Evolutionary conservation across 2,797 vertebrate genomes (phyloP).

Genomic region (Chloroceryle inda): DNA sequence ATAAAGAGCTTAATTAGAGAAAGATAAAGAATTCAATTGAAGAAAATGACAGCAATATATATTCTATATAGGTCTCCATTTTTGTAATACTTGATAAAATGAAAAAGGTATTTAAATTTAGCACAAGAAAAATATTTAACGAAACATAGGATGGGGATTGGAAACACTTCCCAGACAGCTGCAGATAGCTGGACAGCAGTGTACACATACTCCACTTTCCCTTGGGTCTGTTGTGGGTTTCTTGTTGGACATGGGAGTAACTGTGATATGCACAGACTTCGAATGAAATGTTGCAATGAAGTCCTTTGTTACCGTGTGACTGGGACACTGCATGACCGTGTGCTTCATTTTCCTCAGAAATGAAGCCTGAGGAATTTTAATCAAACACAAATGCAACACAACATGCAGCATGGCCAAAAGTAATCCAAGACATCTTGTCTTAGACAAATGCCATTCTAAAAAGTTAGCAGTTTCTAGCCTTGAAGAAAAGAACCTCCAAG

Average conservation of each 20-base stretch:
- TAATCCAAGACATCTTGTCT: neutral
- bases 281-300: constrained; percentile 22
- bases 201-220: neutral
- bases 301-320: constrained; percentile 49
- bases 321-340: neutral
- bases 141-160: neutral
- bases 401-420: neutral
- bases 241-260: constrained; percentile 24
- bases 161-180: constrained; percentile 40
- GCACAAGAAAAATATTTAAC: neutral
- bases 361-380: constrained; percentile 37
- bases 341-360: constrained; percentile 6
- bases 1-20: constrained; percentile 46
- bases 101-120: neutral
- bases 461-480: neutral
- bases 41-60: constrained; percentile 27
- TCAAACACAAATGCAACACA: constrained; percentile 7
- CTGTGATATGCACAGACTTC: constrained; percentile 28
- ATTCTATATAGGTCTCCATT: neutral
- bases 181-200: constrained; percentile 36
- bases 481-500: neutral
- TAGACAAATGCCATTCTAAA: neutral
- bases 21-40: constrained; percentile 43
- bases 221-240: neutral
- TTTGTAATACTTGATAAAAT: neutral